Percentiles rank a stretch among this genome's conserved stretches.
phyloP scores from a whole-genome alignment of 1,140 invertebrate genomes.

The Listronotus oregonensis region DNA sequence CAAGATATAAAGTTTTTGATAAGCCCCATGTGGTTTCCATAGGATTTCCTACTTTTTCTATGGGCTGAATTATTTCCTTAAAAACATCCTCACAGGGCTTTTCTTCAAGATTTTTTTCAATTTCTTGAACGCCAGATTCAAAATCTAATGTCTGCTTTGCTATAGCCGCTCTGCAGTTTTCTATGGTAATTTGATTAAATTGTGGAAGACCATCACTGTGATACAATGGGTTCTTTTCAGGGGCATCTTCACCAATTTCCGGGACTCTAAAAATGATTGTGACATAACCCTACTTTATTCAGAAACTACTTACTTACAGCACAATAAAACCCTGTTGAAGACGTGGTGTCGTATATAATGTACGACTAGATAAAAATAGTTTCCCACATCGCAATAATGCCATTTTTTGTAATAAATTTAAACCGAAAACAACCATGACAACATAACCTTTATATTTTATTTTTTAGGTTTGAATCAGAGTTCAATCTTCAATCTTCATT shows the following conservation, averaged over 20 bases:
- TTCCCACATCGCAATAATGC: slow-evolving; percentile 13
- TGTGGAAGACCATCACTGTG: slow-evolving; percentile 74
- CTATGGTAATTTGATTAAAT: slow-evolving; percentile 79
- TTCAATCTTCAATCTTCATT: too few species aligned
- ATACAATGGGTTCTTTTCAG: slow-evolving; percentile 75
- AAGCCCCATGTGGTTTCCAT: slow-evolving; percentile 86
- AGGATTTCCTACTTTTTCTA: slow-evolving; percentile 74
- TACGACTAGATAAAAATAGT: background rate
- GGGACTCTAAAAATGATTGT: slow-evolving; percentile 71
- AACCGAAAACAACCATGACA: background rate
- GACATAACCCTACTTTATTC: background rate
- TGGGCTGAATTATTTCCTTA: slow-evolving; percentile 73
- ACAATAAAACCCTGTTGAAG: slow-evolving; percentile 20
- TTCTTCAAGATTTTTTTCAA: slow-evolving; percentile 64
- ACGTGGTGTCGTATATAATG: slow-evolving; percentile 1
- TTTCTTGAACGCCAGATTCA: slow-evolving; percentile 73
- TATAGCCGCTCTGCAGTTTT: slow-evolving; percentile 80
- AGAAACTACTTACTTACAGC: slow-evolving; percentile 14
- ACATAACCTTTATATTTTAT: too few species aligned
- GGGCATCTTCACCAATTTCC: slow-evolving; percentile 83
- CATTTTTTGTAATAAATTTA: slow-evolving; percentile 3
- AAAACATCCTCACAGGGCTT: slow-evolving; percentile 66
- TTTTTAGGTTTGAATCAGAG: too few species aligned
- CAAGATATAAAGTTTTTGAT: slow-evolving; percentile 79
- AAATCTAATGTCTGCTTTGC: slow-evolving; percentile 82